phyloP scores from a whole-genome alignment of 1,140 invertebrate genomes.

The Phenacoccus solenopsis region DNA sequence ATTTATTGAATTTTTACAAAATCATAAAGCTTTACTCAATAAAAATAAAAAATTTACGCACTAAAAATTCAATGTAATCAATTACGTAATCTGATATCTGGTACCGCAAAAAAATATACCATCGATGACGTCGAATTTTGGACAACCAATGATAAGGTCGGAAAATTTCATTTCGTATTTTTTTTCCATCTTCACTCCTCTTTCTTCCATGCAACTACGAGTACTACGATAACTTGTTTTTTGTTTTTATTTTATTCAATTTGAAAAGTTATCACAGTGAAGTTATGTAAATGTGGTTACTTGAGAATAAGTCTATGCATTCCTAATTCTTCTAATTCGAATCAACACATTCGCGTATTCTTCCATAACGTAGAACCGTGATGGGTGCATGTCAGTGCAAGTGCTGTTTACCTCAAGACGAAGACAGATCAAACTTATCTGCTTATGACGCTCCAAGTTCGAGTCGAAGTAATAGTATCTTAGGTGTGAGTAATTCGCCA shows the following conservation, averaged over 20 bases:
- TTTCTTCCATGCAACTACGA: neutral
- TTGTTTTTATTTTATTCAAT: neutral
- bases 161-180: too few species aligned
- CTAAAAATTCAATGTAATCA: too few species aligned
- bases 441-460: conserved; percentile 5
- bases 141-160: too few species aligned
- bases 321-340: neutral
- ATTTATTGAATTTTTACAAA: too few species aligned
- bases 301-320: neutral
- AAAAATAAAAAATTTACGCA: too few species aligned
- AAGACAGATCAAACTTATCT: conserved; percentile 4
- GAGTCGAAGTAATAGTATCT: conserved; percentile 8
- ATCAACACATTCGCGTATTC: neutral
- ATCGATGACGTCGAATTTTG: too few species aligned
- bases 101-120: too few species aligned
- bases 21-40: too few species aligned
- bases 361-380: neutral
- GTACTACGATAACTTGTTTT: conserved; percentile 2
- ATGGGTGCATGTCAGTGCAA: conserved; percentile 13
- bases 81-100: too few species aligned
- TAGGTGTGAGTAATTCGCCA: neutral
- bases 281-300: neutral
- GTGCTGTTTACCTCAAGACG: neutral
- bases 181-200: too few species aligned
- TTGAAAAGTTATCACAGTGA: neutral